Evolutionary conservation across 2,888 invertebrate species (phyloP).

Genomic region (Hermaeophaga mercurialis): DNA sequence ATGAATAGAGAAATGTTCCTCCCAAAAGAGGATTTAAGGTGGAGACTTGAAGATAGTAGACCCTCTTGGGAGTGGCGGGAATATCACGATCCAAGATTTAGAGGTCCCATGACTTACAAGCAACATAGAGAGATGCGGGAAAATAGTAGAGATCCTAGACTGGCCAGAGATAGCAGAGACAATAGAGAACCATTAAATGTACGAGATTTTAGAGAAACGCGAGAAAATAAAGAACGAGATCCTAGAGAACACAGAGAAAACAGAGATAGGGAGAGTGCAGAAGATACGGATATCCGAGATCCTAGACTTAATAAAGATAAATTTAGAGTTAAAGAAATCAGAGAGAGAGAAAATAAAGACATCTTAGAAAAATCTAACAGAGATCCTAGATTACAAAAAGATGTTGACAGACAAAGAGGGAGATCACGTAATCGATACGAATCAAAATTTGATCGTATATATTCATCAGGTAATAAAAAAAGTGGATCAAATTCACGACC

Average conservation of each 20-base stretch:
- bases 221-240: constrained; percentile 14
- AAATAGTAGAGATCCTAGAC: constrained; percentile 33
- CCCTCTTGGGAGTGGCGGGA: constrained; percentile 31
- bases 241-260: constrained; percentile 21
- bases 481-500: constrained; percentile 25
- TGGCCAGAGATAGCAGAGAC: constrained; percentile 25
- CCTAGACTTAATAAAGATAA: constrained; percentile 2
- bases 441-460: constrained; percentile 37
- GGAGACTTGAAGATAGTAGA: constrained; percentile 30
- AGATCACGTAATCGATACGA: constrained; percentile 15
- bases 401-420: constrained; percentile 14
- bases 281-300: constrained; percentile 20
- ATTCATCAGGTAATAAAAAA: constrained; percentile 36
- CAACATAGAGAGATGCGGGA: constrained; percentile 43
- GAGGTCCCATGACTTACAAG: constrained; percentile 43
- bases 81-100: constrained; percentile 23
- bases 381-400: constrained; percentile 25
- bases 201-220: neutral
- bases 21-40: constrained; percentile 27
- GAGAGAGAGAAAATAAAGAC: constrained; percentile 18
- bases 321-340: constrained; percentile 13
- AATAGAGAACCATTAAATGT: constrained; percentile 20
- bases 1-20: constrained; percentile 16
- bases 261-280: constrained; percentile 21
- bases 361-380: constrained; percentile 5